Percentiles rank a stretch among this genome's conserved stretches.
These are phyloP conservation scores for Patella pellucida DNA, from an alignment of 2,888 invertebrate species.

Conservation along the genomic window DNA sequence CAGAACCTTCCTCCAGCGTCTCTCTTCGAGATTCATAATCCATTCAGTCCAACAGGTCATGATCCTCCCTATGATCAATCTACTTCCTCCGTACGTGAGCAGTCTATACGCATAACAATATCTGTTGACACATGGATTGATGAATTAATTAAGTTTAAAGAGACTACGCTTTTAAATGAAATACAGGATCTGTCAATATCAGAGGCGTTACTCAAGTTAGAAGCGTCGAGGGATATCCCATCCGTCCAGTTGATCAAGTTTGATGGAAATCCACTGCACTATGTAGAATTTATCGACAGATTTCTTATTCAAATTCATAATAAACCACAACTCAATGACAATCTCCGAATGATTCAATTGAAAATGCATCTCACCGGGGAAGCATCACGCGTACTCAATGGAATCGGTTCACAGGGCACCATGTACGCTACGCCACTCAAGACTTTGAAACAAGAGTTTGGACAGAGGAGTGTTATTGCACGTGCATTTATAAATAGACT, in stretches of 20 bases:
- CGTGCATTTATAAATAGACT: constrained; percentile 19
- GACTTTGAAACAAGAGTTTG: constrained; percentile 24
- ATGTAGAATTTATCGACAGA: constrained; percentile 20
- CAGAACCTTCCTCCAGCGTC: too few relatives aligned
- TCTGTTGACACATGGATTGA: constrained; percentile 16
- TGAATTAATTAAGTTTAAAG: constrained; percentile 14
- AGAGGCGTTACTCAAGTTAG: constrained; percentile 10
- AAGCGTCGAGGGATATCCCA: neutral
- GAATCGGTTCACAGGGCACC: constrained; percentile 17
- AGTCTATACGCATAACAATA: neutral
- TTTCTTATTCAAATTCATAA: constrained; percentile 26
- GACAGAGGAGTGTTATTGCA: constrained; percentile 17
- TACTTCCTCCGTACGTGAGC: too few relatives aligned
- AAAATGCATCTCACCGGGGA: constrained; percentile 19
- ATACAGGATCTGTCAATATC: neutral
- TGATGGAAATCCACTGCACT: constrained; percentile 17
- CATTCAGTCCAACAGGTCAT: too few relatives aligned
- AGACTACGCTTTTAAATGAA: neutral
- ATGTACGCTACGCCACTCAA: constrained; percentile 23
- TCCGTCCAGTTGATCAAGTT: constrained; percentile 7
- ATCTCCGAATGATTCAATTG: constrained; percentile 23
- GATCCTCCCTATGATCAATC: too few relatives aligned
- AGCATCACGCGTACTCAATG: constrained; percentile 17
- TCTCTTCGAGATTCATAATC: too few relatives aligned
- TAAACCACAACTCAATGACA: constrained; percentile 18